phyloP scores from a whole-genome alignment of 2,113 vertebrate genomes.

The Quiscalus mexicanus region DNA sequence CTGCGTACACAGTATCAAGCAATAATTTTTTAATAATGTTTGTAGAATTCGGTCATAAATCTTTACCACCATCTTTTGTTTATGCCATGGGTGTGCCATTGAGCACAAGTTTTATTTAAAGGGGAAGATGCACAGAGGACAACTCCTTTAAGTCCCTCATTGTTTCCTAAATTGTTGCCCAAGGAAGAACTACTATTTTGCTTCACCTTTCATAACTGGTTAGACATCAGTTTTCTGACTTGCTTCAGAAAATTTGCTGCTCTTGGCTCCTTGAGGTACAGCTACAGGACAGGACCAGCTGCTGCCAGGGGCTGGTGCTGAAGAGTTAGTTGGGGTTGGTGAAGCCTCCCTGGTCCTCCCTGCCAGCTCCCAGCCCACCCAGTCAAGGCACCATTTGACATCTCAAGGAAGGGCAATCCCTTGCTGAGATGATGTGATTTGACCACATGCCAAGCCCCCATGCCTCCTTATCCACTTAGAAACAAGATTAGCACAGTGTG shows the following conservation, averaged over 20 bases:
- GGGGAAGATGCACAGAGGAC: background rate
- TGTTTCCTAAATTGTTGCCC: background rate
- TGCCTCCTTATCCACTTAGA: background rate
- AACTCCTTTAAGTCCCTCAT: background rate
- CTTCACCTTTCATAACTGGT: background rate
- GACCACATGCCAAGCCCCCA: background rate
- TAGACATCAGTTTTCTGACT: background rate
- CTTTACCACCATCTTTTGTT: background rate
- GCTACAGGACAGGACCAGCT: background rate
- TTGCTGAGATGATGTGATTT: background rate
- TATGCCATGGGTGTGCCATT: background rate
- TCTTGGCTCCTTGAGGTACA: background rate
- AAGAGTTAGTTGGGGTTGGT: background rate
- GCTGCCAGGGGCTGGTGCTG: background rate
- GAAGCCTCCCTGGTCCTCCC: background rate
- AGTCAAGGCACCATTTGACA: background rate
- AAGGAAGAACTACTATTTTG: background rate
- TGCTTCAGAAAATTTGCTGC: background rate
- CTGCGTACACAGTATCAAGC: background rate
- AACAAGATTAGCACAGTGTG: slow-evolving; percentile 8
- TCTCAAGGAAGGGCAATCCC: background rate
- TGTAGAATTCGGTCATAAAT: background rate
- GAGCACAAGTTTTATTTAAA: background rate
- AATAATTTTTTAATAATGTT: slow-evolving; percentile 2
- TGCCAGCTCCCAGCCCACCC: background rate